Conservation (phyloP, 2,888 invertebrate genomes). For the Aphodius sticticus region DNA sequence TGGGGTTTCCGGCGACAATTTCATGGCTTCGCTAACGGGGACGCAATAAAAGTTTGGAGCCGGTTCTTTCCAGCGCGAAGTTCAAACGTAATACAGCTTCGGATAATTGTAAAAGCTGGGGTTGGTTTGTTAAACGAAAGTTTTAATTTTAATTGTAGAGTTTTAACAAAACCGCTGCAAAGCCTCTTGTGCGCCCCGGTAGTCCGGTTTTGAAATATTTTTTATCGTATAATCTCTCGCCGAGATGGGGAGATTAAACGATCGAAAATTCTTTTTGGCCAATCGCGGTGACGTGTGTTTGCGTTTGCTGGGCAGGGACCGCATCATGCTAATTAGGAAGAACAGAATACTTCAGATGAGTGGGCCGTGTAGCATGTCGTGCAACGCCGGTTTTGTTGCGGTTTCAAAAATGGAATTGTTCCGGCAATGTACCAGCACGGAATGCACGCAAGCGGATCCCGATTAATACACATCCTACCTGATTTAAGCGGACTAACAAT, state of each 20-base stretch:
- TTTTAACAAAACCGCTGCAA: neutral
- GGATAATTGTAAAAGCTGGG: neutral
- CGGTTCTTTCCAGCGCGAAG: neutral
- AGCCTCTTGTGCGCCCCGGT: neutral
- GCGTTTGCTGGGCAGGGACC: neutral
- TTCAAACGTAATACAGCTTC: neutral
- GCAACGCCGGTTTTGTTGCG: neutral
- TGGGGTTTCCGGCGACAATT: too few relatives aligned
- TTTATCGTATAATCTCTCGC: neutral
- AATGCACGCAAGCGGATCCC: neutral
- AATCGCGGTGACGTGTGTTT: neutral
- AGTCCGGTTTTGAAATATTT: neutral
- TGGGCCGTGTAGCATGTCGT: neutral
- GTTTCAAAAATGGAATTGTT: neutral
- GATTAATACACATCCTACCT: neutral
- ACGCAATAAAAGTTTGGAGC: neutral
- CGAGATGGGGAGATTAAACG: neutral
- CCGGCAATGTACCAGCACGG: neutral
- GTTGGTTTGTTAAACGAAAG: neutral
- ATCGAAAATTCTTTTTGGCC: neutral
- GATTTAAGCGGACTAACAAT: neutral
- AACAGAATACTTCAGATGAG: neutral
- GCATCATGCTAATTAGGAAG: neutral
- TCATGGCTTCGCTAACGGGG: too few relatives aligned
- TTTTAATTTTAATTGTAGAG: neutral